Evolutionary conservation across 2,113 vertebrate species (phyloP).

Genomic region (Gobiocypris rarus): DNA sequence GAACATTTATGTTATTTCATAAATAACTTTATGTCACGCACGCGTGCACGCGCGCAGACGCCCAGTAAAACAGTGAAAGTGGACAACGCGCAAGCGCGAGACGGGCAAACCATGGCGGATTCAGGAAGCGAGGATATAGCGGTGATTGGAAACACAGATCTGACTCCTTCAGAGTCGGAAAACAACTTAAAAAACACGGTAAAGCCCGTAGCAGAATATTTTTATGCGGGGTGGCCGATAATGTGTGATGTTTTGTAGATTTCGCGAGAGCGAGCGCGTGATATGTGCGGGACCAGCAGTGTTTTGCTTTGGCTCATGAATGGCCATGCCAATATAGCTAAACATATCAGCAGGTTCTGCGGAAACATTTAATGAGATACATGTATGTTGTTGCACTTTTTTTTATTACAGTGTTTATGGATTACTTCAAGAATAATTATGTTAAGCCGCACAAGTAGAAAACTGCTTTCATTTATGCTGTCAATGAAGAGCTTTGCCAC

Average conservation of each 20-base stretch:
- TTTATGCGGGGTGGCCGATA: neutral
- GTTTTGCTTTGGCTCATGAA: conserved; percentile 1
- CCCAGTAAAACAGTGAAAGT: conserved; percentile 31
- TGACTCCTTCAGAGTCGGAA: conserved; percentile 55
- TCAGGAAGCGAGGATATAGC: conserved; percentile 64
- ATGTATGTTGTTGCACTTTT: neutral
- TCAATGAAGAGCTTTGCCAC: conserved; percentile 25
- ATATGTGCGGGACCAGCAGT: neutral
- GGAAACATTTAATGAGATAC: neutral
- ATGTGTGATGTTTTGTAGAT: neutral
- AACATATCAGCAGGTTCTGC: neutral
- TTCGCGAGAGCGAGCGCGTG: neutral
- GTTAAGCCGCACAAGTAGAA: neutral
- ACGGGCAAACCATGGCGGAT: conserved; percentile 67
- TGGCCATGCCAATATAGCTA: neutral
- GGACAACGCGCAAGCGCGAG: conserved; percentile 24
- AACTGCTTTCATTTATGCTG: neutral
- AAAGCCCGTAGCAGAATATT: neutral
- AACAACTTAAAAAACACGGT: conserved; percentile 63
- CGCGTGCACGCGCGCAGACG: conserved; percentile 62
- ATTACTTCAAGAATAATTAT: neutral
- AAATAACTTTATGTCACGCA: neutral
- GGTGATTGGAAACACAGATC: conserved; percentile 62
- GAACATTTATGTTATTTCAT: neutral
- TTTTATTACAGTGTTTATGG: neutral